Evolutionary conservation across 53 echinoderm and acorn worm genomes (phyloP).

Genomic region (Pentamera pediparva): DNA sequence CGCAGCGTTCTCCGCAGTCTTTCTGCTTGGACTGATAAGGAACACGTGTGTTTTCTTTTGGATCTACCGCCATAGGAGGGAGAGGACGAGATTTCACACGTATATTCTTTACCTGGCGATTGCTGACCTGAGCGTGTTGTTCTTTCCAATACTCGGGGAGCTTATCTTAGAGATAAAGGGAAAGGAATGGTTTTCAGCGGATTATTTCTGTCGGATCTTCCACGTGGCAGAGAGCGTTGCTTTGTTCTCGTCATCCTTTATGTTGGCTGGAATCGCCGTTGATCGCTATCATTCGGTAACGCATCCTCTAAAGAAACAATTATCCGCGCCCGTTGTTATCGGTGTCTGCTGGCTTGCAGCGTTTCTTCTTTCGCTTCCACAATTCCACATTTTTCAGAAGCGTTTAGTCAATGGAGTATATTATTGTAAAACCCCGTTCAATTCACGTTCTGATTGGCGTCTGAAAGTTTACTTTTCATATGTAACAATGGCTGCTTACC

Average conservation of each 20-base stretch:
- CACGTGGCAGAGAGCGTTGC: slow-evolving; percentile 69
- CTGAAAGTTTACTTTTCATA: slow-evolving; percentile 63
- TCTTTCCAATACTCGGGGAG: slow-evolving; percentile 68
- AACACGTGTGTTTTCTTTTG: slow-evolving; percentile 67
- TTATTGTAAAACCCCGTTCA: slow-evolving; percentile 60
- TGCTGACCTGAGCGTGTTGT: slow-evolving; percentile 67
- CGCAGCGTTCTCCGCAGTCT: slow-evolving; percentile 58
- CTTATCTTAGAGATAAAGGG: slow-evolving; percentile 58
- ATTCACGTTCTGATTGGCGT: slow-evolving; percentile 28
- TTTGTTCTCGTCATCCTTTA: slow-evolving; percentile 80
- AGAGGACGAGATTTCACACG: slow-evolving; percentile 64
- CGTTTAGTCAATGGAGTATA: slow-evolving; percentile 4
- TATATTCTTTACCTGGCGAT: slow-evolving; percentile 74
- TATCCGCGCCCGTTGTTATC: slow-evolving; percentile 60
- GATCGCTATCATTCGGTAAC: slow-evolving; percentile 92
- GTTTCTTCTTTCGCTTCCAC: slow-evolving; percentile 59
- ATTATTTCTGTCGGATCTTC: slow-evolving; percentile 66
- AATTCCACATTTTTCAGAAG: slow-evolving; percentile 65
- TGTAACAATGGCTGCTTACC: slow-evolving; percentile 59
- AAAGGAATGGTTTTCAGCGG: slow-evolving; percentile 53
- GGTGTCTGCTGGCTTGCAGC: slow-evolving; percentile 61
- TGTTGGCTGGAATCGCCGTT: slow-evolving; percentile 85
- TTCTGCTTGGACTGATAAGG: slow-evolving; percentile 64
- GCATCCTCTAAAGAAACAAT: slow-evolving; percentile 71
- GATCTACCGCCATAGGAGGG: slow-evolving; percentile 71